Evolutionary conservation across 2,888 invertebrate genomes (phyloP).

Genomic region (Tetrapedia diversipes): DNA sequence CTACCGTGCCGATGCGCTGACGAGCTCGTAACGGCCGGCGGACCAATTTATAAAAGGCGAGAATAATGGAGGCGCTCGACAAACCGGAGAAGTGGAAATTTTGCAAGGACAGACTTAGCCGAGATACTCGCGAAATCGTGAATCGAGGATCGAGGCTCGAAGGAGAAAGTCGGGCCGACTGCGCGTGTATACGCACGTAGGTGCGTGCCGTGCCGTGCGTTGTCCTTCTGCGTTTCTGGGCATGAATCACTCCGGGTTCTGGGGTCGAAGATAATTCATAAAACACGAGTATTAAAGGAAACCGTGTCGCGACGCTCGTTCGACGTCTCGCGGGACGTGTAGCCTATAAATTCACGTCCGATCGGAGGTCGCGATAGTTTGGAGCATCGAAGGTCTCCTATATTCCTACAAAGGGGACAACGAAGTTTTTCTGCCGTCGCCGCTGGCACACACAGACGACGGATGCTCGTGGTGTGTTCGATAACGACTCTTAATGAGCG

Average conservation of each 20-base stretch:
- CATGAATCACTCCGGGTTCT: not conserved
- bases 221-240: not conserved
- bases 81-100: not conserved
- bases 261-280: not conserved
- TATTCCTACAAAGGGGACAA: constrained; percentile 1
- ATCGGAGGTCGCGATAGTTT: constrained; percentile 10
- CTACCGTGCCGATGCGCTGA: constrained; percentile 29
- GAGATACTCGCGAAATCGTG: not conserved
- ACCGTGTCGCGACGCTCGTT: not conserved
- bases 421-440: not conserved
- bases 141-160: not conserved
- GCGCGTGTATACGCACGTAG: too few species aligned
- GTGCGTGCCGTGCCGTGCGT: too few species aligned
- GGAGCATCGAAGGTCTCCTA: constrained; percentile 5
- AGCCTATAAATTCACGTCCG: not conserved
- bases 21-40: not conserved
- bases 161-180: not conserved
- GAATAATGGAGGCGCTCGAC: not conserved
- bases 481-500: constrained; percentile 15
- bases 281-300: not conserved
- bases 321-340: not conserved
- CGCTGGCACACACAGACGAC: not conserved
- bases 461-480: not conserved
- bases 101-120: not conserved
- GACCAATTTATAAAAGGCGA: constrained; percentile 7